Percentiles rank a stretch among this genome's conserved stretches.
Conservation (phyloP, 1,140 invertebrate species). For the Ceratina japonica region DNA sequence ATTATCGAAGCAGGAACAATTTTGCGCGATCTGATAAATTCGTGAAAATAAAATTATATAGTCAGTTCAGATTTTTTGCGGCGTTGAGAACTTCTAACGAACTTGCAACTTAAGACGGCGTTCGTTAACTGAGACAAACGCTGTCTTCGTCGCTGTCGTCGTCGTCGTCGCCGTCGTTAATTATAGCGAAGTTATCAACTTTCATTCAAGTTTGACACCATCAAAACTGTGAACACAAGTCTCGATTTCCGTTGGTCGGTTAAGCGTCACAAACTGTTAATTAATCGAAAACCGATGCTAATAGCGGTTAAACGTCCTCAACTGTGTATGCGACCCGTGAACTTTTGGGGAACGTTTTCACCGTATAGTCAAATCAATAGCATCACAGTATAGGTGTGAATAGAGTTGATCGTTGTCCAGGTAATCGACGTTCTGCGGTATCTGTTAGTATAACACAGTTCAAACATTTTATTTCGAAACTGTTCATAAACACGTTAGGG, state of each 20-base stretch:
- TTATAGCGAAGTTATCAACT: constrained; percentile 1
- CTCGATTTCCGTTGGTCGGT: not conserved
- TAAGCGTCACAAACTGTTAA: not conserved
- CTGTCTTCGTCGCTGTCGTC: too few relatives aligned
- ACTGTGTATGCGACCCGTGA: not conserved
- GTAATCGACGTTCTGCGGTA: too few relatives aligned
- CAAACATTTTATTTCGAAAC: too few relatives aligned
- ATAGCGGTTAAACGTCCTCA: not conserved
- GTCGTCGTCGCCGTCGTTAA: not conserved
- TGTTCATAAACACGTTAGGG: too few relatives aligned
- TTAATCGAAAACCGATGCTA: constrained; percentile 19
- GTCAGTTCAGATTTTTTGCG: not conserved
- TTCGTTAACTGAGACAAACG: not conserved
- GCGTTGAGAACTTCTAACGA: not conserved
- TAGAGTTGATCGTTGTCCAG: too few relatives aligned
- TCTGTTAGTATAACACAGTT: too few relatives aligned
- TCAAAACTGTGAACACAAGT: not conserved
- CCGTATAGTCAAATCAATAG: not conserved
- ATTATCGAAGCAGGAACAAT: too few relatives aligned
- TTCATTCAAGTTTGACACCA: not conserved
- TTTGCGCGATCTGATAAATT: too few relatives aligned
- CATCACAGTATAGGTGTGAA: not conserved
- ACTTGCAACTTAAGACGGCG: not conserved
- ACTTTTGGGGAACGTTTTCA: not conserved
- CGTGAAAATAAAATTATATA: too few relatives aligned